Conservation (phyloP, 2,113 vertebrate genomes). For the Centropristis striata region DNA sequence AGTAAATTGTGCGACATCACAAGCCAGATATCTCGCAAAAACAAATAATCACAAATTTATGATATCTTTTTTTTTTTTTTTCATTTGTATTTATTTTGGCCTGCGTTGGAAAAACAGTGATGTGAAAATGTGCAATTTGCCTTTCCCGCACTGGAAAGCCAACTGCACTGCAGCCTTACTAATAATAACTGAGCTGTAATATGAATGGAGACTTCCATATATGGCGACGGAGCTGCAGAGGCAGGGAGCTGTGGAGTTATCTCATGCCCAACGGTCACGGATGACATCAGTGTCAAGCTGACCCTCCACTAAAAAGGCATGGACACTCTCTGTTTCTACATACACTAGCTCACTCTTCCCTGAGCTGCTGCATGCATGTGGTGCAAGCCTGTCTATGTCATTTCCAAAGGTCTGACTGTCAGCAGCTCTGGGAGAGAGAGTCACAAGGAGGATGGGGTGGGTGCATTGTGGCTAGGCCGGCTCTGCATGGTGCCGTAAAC, state of each 20-base stretch:
- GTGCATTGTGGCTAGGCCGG: slow-evolving; percentile 1
- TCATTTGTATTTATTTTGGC: slow-evolving; percentile 19
- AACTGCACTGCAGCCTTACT: slow-evolving; percentile 46
- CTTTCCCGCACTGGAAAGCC: slow-evolving; percentile 51
- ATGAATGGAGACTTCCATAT: slow-evolving; percentile 75
- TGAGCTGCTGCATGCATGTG: neutral
- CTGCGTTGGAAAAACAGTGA: slow-evolving; percentile 7
- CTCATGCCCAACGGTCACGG: slow-evolving; percentile 59
- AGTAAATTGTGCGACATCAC: slow-evolving; percentile 10
- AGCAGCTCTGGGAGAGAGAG: slow-evolving; percentile 47
- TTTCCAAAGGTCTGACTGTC: slow-evolving; percentile 62
- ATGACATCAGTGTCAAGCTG: slow-evolving; percentile 77
- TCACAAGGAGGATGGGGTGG: slow-evolving; percentile 45
- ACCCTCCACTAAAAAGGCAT: slow-evolving; percentile 64
- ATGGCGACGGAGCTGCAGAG: slow-evolving; percentile 66
- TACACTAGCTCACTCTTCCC: neutral
- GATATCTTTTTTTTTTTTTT: neutral
- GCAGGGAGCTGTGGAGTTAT: slow-evolving; percentile 55
- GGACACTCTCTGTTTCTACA: slow-evolving; percentile 32
- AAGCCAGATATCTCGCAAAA: neutral
- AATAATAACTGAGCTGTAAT: slow-evolving; percentile 69
- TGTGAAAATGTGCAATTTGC: slow-evolving; percentile 40
- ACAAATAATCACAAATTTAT: neutral
- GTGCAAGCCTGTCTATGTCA: slow-evolving; percentile 29
- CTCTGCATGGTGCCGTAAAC: slow-evolving; percentile 20